Evolutionary conservation across 1,140 invertebrate species (phyloP).

Genomic region (Dinoponera quadriceps): DNA sequence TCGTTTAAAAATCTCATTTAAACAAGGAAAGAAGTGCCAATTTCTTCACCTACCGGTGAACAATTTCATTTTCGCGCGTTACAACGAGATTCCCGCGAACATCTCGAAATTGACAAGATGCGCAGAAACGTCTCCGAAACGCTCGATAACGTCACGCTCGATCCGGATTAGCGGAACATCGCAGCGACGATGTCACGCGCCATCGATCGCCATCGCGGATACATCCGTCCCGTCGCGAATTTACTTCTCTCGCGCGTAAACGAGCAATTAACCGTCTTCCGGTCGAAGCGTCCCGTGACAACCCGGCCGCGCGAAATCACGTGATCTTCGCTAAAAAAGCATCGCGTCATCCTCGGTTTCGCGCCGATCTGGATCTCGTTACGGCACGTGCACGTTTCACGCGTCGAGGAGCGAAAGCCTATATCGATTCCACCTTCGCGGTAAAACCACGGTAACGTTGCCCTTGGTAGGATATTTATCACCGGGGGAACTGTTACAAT

Average conservation of each 20-base stretch:
- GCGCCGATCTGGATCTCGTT: not conserved
- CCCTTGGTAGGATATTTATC: conserved; percentile 12
- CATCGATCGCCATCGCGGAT: not conserved
- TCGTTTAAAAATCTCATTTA: too few species aligned
- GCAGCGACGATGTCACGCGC: not conserved
- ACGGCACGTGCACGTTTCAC: conserved; percentile 1
- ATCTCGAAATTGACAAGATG: too few species aligned
- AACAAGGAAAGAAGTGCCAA: too few species aligned
- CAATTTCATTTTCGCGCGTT: too few species aligned
- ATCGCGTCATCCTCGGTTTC: not conserved
- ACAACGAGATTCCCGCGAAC: too few species aligned
- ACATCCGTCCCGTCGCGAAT: not conserved
- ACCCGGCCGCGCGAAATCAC: not conserved
- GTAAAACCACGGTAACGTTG: not conserved
- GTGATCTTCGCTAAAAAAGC: not conserved
- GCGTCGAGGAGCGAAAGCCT: not conserved
- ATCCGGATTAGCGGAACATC: not conserved
- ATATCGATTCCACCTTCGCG: conserved; percentile 25
- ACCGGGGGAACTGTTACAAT: not conserved
- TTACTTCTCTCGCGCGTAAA: not conserved
- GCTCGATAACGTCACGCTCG: not conserved
- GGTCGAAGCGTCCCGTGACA: not conserved
- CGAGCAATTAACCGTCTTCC: not conserved
- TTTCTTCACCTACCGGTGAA: too few species aligned
- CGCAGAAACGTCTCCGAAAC: too few species aligned